Evolutionary conservation across 1,140 invertebrate species (phyloP), one percentile per base, ranked within the genome.

Genomic region (Holcopasites calliopsidis): DNA sequence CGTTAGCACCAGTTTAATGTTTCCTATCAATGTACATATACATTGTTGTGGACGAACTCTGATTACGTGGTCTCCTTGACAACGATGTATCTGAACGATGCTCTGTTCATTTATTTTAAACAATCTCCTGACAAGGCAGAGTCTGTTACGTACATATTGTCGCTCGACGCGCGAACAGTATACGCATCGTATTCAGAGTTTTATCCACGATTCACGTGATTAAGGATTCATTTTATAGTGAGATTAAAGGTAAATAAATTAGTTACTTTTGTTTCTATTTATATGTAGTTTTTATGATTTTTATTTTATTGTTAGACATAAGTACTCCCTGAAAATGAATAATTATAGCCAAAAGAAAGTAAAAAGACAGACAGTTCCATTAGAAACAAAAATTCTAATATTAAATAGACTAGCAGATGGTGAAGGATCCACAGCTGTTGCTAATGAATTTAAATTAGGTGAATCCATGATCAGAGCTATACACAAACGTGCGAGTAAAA

Each of bases 321-420:
- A 74, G 61, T 65, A 54, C 38, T 64, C 38, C 71, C 26, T 62
- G 55, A 74, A 64, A 65, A 54, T 74, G 58, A 74, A 74, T 54
- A 66, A 40, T 40, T 40, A 13, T 40, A 40, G 28, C 28, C 54
- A 66, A 65, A 66, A 65, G 18, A 65, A 75, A 66, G 52, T n/a
- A 42, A 66, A 75, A 65, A 75, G 54, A 58, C 16, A 65, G 60
- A 64, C 72, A 66, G 57, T 75, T 64, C 8, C 72, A 66, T 65
- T 82, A 49, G 69, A 82, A 79, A 73, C 61, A n/a, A 76, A 82
- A 79, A 55, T 82, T 33, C 8, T 57, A 76, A 76, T 82, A 58
- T 66, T 80, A 64, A 52, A 77, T 75, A n/a, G 49, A 21, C 65
- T 77, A 13, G 65, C 58, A 74, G 31, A 60, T 70, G 71, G 64